These are phyloP conservation scores for Arge pagana DNA, from an alignment of 2,888 invertebrate species.

Conservation along the genomic window DNA sequence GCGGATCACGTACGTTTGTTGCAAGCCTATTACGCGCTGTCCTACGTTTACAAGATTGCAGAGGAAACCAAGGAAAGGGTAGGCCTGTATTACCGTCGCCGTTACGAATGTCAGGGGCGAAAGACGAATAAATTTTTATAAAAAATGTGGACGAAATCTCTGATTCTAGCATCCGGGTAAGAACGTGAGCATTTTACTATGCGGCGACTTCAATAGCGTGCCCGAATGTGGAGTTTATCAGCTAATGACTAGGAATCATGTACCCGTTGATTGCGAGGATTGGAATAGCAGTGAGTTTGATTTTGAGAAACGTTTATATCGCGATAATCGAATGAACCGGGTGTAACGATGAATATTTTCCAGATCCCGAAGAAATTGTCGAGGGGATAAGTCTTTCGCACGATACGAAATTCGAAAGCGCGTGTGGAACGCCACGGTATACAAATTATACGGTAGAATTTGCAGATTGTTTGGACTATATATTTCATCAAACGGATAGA, in stretches of 20 bases:
- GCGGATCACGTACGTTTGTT: conserved; percentile 87
- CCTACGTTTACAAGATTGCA: conserved; percentile 69
- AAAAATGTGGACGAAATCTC: too few species aligned
- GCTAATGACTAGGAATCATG: conserved; percentile 72
- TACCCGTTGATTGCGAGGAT: conserved; percentile 70
- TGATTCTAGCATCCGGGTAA: conserved; percentile 56
- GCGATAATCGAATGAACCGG: too few species aligned
- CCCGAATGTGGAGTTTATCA: conserved; percentile 83
- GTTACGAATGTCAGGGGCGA: too few species aligned
- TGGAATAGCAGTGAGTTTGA: conserved; percentile 77
- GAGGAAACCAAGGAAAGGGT: conserved; percentile 55
- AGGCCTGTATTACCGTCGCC: too few species aligned
- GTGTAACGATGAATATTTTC: too few species aligned
- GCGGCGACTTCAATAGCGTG: conserved; percentile 92
- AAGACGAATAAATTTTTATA: too few species aligned
- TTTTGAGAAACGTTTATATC: too few species aligned
- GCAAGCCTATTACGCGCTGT: conserved; percentile 77
- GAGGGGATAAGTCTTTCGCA: conserved; percentile 68
- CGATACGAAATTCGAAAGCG: conserved; percentile 70
- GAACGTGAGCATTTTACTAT: conserved; percentile 74
- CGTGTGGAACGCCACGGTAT: conserved; percentile 81
- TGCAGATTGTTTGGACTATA: conserved; percentile 89
- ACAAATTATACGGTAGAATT: conserved; percentile 86
- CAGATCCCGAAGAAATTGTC: conserved; percentile 71
- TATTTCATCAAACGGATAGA: conserved; percentile 75